Conservation (phyloP, 2,113 vertebrate species). For the Toxostoma redivivum region DNA sequence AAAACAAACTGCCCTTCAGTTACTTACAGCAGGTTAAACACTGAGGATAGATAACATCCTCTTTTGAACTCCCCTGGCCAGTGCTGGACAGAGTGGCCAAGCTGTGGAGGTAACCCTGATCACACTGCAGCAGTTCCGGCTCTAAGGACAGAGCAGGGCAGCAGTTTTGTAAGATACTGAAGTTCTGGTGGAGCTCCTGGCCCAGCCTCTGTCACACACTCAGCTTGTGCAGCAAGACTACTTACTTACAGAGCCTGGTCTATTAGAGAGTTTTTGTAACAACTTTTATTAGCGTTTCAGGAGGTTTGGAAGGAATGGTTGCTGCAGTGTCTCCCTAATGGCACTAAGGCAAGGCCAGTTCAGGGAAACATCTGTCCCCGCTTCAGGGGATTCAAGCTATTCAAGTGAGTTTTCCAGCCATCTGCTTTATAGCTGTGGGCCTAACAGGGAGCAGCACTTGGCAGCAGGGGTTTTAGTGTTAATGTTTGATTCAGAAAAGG, state of each 20-base stretch:
- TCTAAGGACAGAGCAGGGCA: neutral
- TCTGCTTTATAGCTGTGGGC: constrained; percentile 23
- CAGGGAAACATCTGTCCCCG: constrained; percentile 8
- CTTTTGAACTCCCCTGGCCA: neutral
- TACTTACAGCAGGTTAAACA: neutral
- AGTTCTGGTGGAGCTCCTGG: neutral
- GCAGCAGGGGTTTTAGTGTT: constrained; percentile 13
- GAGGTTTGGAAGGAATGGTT: neutral
- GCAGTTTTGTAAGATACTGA: neutral
- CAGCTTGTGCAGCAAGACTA: neutral
- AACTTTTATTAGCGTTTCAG: constrained; percentile 6
- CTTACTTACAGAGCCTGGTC: constrained; percentile 12
- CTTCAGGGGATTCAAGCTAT: constrained; percentile 48
- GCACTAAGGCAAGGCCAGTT: neutral
- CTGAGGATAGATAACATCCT: neutral
- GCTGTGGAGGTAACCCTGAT: neutral
- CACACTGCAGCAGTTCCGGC: neutral
- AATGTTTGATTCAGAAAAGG: constrained; percentile 26
- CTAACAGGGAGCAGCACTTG: constrained; percentile 15
- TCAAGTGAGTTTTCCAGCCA: constrained; percentile 31
- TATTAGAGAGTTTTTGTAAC: neutral
- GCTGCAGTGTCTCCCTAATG: neutral
- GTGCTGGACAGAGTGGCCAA: neutral
- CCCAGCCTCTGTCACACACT: neutral
- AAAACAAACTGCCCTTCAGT: neutral